Evolutionary conservation across 2,797 vertebrate genomes (phyloP).

Genomic region (Molossus molossus): DNA sequence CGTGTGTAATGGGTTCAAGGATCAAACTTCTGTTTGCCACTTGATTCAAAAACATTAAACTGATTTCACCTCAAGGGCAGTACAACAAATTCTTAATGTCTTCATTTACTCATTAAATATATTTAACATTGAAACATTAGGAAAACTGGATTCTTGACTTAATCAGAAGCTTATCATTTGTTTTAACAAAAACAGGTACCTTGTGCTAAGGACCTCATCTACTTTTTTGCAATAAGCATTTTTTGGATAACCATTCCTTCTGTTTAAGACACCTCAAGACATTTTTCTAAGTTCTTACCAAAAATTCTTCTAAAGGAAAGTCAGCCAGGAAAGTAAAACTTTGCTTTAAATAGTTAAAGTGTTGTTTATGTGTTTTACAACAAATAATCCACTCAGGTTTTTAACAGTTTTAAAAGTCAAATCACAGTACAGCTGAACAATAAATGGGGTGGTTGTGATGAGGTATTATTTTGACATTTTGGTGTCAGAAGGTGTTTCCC

Average conservation of each 20-base stretch:
- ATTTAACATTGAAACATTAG: not conserved
- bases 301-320: constrained; percentile 67
- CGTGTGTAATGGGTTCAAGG: not conserved
- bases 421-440: constrained; percentile 61
- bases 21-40: not conserved
- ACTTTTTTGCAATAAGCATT: not conserved
- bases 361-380: constrained; percentile 84
- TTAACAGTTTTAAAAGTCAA: constrained; percentile 71
- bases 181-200: constrained; percentile 50
- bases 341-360: constrained; percentile 83
- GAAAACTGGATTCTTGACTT: constrained; percentile 49
- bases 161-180: not conserved
- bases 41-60: not conserved
- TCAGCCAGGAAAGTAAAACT: constrained; percentile 63
- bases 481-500: constrained; percentile 94
- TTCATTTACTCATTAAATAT: constrained; percentile 26
- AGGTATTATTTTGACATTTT: constrained; percentile 94
- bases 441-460: not conserved
- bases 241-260: not conserved
- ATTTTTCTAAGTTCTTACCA: constrained; percentile 67
- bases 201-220: not conserved
- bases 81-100: constrained; percentile 19
- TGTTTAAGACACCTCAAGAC: constrained; percentile 12
- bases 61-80: not conserved
- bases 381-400: constrained; percentile 75